These are phyloP conservation scores for Leptodactylus fuscus DNA, from an alignment of 2,113 vertebrate species.

Conservation along the genomic window DNA sequence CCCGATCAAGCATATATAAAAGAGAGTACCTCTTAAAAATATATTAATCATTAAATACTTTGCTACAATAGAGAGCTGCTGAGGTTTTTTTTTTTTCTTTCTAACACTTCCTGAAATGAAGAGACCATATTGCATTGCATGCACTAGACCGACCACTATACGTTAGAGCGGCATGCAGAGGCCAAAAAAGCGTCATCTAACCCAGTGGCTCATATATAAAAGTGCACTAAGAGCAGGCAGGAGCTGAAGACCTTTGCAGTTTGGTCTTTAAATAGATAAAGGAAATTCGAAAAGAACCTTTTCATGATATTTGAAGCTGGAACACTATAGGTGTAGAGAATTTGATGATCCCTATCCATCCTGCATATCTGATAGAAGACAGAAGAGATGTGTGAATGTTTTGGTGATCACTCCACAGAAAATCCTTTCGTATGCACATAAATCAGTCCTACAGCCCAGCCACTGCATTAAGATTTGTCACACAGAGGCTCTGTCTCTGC, in stretches of 20 bases:
- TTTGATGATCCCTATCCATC: conserved; percentile 60
- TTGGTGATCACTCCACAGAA: conserved; percentile 78
- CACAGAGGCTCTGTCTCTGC: conserved; percentile 77
- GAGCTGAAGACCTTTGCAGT: neutral
- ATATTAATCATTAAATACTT: conserved; percentile 46
- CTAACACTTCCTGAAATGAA: conserved; percentile 54
- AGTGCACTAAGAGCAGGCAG: conserved; percentile 27
- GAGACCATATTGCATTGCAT: conserved; percentile 48
- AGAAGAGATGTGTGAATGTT: conserved; percentile 72
- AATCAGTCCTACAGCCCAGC: conserved; percentile 73
- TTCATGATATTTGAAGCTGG: neutral
- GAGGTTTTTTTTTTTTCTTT: conserved; percentile 5
- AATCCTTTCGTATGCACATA: conserved; percentile 78
- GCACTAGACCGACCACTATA: conserved; percentile 47
- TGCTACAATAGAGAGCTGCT: conserved; percentile 51
- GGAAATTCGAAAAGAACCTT: conserved; percentile 19
- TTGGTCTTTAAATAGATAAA: conserved; percentile 28
- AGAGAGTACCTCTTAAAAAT: conserved; percentile 34
- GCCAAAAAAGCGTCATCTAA: conserved; percentile 26
- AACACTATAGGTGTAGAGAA: conserved; percentile 21
- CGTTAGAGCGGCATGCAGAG: conserved; percentile 37
- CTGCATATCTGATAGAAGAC: conserved; percentile 71
- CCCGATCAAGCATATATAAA: conserved; percentile 16
- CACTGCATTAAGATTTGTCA: conserved; percentile 83
- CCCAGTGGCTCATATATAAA: conserved; percentile 32